Conservation (phyloP, 2,797 vertebrate species). For the Brotula barbata region DNA sequence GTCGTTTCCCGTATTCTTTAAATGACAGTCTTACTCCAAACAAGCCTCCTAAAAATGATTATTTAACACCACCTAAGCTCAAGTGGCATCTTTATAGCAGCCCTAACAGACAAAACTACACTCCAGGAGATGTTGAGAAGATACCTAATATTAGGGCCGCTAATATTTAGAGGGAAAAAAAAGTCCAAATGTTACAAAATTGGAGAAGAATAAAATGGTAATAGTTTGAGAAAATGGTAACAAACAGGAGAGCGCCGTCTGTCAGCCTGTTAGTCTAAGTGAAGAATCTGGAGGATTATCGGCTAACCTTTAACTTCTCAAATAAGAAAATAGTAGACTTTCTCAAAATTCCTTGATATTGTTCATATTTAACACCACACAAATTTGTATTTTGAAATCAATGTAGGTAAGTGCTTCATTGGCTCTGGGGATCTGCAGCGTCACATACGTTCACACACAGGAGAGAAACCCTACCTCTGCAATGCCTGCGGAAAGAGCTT, state of each 20-base stretch:
- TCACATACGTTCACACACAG: conserved; percentile 92
- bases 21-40: not conserved
- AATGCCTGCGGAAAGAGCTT: conserved; percentile 91
- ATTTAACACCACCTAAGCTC: not conserved
- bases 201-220: too few species aligned
- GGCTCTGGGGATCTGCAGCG: conserved; percentile 93
- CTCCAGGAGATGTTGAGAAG: too few species aligned
- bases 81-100: not conserved
- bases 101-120: not conserved
- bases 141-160: too few species aligned
- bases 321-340: too few species aligned
- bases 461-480: conserved; percentile 92
- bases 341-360: too few species aligned
- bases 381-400: conserved; percentile 23
- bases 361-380: not conserved
- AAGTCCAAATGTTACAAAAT: too few species aligned
- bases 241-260: too few species aligned
- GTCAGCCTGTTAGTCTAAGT: too few species aligned
- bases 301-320: too few species aligned
- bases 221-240: too few species aligned
- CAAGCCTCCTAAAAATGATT: not conserved
- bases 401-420: conserved; percentile 89
- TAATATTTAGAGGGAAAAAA: too few species aligned
- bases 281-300: too few species aligned
- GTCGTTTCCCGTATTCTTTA: not conserved